Conservation (phyloP, 1,140 invertebrate species). For the Battus philenor region DNA sequence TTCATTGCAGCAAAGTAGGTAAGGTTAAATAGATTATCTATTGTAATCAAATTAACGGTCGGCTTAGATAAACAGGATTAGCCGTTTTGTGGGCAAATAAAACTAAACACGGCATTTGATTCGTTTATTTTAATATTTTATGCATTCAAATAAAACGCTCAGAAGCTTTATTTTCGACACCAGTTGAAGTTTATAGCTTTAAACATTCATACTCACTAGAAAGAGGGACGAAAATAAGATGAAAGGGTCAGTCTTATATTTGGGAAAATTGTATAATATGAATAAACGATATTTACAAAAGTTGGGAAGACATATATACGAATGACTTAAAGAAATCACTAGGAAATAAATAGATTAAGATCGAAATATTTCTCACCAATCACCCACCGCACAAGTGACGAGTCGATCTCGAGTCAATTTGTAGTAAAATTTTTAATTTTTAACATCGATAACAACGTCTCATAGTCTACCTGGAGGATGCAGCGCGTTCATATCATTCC, state of each 20-base stretch:
- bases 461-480: slow-evolving; percentile 63
- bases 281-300: slow-evolving; percentile 72
- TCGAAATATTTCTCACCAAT: slow-evolving; percentile 48
- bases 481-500: slow-evolving; percentile 58
- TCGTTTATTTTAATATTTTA: slow-evolving; percentile 69
- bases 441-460: slow-evolving; percentile 69
- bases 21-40: not conserved
- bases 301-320: slow-evolving; percentile 70
- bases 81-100: slow-evolving; percentile 27
- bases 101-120: slow-evolving; percentile 42
- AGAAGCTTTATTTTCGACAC: slow-evolving; percentile 53
- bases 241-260: slow-evolving; percentile 75
- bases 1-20: not conserved
- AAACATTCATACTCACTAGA: slow-evolving; percentile 48
- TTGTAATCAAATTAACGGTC: not conserved
- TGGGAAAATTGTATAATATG: slow-evolving; percentile 70
- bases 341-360: slow-evolving; percentile 51
- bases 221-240: slow-evolving; percentile 70
- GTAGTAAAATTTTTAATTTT: slow-evolving; percentile 41
- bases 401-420: slow-evolving; percentile 45
- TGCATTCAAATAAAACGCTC: slow-evolving; percentile 59
- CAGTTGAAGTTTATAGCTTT: slow-evolving; percentile 55
- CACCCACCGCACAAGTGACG: slow-evolving; percentile 55
- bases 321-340: slow-evolving; percentile 55
- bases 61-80: slow-evolving; percentile 2